Conservation (phyloP, 2,113 vertebrate species). For the Eudyptes chrysolophus region DNA sequence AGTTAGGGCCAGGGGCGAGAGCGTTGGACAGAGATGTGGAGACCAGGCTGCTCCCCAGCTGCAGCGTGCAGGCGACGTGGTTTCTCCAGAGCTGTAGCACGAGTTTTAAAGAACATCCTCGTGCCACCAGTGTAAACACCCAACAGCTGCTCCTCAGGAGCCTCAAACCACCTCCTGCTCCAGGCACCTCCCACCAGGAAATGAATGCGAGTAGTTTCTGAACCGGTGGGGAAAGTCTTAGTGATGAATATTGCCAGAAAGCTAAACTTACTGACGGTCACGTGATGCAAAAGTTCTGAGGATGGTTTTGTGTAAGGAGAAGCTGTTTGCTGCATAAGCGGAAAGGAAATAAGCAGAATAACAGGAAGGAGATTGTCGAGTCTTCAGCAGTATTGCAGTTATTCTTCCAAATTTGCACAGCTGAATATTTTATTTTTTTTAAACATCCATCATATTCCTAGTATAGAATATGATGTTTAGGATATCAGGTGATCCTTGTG, state of each 20-base stretch:
- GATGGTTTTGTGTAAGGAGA: neutral
- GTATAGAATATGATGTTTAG: rapidly evolving
- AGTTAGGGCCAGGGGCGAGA: neutral
- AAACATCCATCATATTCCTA: neutral
- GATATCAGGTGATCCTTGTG: neutral
- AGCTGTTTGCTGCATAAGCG: neutral
- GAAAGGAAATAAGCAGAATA: neutral
- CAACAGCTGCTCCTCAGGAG: neutral
- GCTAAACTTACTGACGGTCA: rapidly evolving
- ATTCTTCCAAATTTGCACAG: neutral
- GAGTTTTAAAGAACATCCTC: neutral
- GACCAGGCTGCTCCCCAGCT: neutral
- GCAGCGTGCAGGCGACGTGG: rapidly evolving
- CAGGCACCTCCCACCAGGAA: neutral
- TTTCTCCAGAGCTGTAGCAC: neutral
- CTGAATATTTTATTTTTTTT: neutral
- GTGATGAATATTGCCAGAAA: neutral
- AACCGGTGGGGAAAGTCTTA: neutral
- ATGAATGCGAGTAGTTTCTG: neutral
- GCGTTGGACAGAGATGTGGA: rapidly evolving
- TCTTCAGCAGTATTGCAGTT: neutral
- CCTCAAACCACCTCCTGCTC: neutral
- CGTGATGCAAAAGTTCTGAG: neutral
- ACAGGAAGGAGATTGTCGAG: neutral
- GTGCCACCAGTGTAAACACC: neutral